Conservation (phyloP, 2,113 vertebrate genomes). For the Pycnonotus jocosus region DNA sequence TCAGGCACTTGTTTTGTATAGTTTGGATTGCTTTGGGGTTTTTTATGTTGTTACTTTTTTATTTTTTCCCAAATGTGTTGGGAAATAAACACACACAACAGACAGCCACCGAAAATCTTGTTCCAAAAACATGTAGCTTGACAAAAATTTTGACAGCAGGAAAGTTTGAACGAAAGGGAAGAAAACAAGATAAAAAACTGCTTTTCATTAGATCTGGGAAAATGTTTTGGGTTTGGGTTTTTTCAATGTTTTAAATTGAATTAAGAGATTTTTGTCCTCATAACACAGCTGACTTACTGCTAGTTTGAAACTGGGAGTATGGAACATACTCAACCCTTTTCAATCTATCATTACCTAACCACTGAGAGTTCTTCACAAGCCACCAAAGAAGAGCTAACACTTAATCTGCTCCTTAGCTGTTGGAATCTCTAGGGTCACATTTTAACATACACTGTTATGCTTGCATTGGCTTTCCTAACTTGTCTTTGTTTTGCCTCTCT, state of each 20-base stretch:
- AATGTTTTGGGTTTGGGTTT: background rate
- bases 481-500: background rate
- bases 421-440: background rate
- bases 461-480: background rate
- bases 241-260: background rate
- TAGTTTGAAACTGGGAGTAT: background rate
- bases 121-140: background rate
- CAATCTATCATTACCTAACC: background rate
- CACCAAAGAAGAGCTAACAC: background rate
- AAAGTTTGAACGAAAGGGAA: background rate
- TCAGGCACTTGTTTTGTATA: background rate
- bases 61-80: background rate
- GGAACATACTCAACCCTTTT: background rate
- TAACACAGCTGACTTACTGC: background rate
- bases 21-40: background rate
- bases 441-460: background rate
- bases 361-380: background rate
- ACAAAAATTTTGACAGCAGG: background rate
- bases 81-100: background rate
- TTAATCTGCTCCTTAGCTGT: background rate
- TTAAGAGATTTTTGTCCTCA: background rate
- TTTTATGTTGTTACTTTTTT: background rate
- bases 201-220: background rate
- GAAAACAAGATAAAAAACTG: background rate
- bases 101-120: background rate